Evolutionary conservation across 1,140 invertebrate species (phyloP), one percentile per base, ranked within the genome.

Genomic region (Hetaerina americana): DNA sequence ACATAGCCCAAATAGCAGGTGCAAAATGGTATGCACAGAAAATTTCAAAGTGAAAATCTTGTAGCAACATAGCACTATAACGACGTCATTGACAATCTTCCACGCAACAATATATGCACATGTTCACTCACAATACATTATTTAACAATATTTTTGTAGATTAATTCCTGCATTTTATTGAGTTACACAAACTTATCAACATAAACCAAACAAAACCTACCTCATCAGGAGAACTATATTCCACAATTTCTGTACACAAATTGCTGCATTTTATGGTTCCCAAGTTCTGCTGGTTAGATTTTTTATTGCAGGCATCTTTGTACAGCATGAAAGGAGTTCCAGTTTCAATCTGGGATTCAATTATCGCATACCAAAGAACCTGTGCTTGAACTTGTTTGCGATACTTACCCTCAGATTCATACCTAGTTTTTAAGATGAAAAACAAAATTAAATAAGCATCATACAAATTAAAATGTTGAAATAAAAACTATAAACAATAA

Each of bases 221-320:
- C 87, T 99, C 97, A 82, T 98, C 93, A 1, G 89, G 83, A 49
- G 92, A 89, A 15, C 90, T 92, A 79, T 97, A 99, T 81, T 99
- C 90, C 0, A 99, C 88, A 78, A 99, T 95, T 87, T 99, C 98
- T 0, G 97, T 99, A 79, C 97, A 99, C 18, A 99, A 83, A 82
- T 99, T 99, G 74, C 95, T 97, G 80, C 96, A 96, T 82, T 97
- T 98, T 73, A 99, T 99, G 5, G 97, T 99, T 27, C 97, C 98
- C 24, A 99, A 81, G 83, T 99, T 99, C 81, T 99, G 90, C 79
- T 99, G 98, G 81, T 99, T 99, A 69, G 93, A 95, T 83, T 99
- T 99, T 8, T 90, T 83, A 79, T 99, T 99, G 77, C 97, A 99
- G 18, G 94, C 87, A 84, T 99, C 98, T 82, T 98, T 99, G 79